phyloP scores from a whole-genome alignment of 2,113 vertebrate species.

The Pachyramphus minor region DNA sequence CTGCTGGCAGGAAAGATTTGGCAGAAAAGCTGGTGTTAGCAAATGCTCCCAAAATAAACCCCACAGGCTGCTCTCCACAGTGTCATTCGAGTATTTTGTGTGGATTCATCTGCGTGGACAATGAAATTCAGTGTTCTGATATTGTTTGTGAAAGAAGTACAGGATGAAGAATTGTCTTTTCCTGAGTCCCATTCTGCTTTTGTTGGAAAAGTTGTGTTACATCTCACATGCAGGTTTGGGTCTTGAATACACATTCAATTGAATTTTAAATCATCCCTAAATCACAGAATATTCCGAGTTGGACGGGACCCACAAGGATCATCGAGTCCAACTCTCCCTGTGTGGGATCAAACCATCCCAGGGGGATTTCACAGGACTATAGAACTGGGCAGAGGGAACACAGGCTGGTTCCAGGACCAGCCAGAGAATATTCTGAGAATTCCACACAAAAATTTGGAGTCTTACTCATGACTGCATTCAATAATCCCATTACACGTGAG shows the following conservation, averaged over 20 bases:
- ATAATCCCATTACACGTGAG: neutral
- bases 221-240: neutral
- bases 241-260: neutral
- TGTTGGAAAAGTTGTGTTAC: neutral
- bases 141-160: neutral
- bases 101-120: neutral
- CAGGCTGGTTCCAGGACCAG: no score
- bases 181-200: neutral
- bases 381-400: fast-evolving
- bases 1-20: neutral
- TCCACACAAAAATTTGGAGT: neutral
- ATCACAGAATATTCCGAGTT: neutral
- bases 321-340: neutral
- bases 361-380: neutral
- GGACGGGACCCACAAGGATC: neutral
- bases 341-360: neutral
- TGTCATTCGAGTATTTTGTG: neutral
- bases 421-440: neutral
- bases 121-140: neutral
- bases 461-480: fast-evolving
- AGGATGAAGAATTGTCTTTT: neutral
- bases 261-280: neutral
- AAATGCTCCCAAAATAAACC: neutral
- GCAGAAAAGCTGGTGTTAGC: neutral
- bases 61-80: neutral